Conservation (phyloP, 35 echinoderm and acorn worm genomes). For the Patiria miniata region DNA sequence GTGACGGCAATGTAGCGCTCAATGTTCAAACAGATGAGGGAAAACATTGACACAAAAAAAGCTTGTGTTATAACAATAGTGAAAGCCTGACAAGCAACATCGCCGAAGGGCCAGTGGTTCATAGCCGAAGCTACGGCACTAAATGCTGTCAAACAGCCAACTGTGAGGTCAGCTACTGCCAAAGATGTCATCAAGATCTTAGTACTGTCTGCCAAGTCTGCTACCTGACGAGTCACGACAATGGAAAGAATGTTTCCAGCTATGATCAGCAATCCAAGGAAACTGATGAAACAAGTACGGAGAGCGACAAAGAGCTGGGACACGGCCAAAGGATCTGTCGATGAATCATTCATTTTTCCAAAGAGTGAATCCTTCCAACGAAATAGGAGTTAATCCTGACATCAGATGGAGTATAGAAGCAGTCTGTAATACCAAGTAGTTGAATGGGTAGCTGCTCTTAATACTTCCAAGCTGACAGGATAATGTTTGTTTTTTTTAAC, state of each 20-base stretch:
- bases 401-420: no score
- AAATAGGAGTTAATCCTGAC: no score
- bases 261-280: slow-evolving; percentile 10
- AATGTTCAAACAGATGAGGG: not conserved
- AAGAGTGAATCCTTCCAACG: not conserved
- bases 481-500: no score
- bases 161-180: not conserved
- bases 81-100: not conserved
- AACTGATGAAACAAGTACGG: not conserved
- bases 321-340: not conserved
- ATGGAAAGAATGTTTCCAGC: slow-evolving; percentile 19
- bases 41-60: not conserved
- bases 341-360: not conserved
- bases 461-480: no score
- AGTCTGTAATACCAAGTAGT: no score
- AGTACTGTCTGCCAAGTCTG: not conserved
- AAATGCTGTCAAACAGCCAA: not conserved
- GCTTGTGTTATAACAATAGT: not conserved
- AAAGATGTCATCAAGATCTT: slow-evolving; percentile 9
- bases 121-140: not conserved
- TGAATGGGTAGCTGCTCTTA: no score
- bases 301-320: not conserved
- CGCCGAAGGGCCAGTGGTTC: not conserved
- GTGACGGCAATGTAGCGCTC: slow-evolving; percentile 13
- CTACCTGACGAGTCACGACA: not conserved